Conservation (phyloP, 2,113 vertebrate species). For the Edolisoma coerulescens region DNA sequence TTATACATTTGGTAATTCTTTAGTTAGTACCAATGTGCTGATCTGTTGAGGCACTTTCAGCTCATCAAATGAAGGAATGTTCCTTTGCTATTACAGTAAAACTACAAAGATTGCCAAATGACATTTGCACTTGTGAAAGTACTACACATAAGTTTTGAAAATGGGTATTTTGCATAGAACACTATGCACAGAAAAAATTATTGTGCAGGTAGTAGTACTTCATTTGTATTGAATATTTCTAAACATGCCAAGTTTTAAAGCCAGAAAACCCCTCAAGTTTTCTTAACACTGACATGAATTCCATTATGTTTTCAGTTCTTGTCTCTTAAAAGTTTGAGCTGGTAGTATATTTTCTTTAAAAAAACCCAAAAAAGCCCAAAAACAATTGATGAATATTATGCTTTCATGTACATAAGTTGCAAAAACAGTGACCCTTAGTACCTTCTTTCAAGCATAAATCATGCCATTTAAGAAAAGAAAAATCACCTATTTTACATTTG, state of each 20-base stretch:
- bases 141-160: background rate
- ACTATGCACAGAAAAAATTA: background rate
- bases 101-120: background rate
- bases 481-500: background rate
- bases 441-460: background rate
- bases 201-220: background rate
- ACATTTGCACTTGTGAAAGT: background rate
- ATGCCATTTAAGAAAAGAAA: background rate
- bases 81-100: background rate
- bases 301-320: background rate
- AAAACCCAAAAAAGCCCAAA: background rate
- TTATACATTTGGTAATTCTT: background rate
- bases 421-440: background rate
- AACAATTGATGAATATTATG: background rate
- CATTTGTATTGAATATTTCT: background rate
- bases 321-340: background rate
- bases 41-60: background rate
- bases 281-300: background rate
- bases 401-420: background rate
- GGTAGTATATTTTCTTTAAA: background rate
- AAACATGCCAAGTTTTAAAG: background rate
- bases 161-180: background rate
- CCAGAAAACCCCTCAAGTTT: background rate
- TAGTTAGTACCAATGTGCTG: background rate
- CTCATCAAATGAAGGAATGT: background rate